A percentile compares a stretch with the other conserved stretches of the same genome.
Evolutionary conservation across 37 sponge, comb jelly and placozoan genomes (phyloP).

Genomic region (Hexactinellida sp.): DNA sequence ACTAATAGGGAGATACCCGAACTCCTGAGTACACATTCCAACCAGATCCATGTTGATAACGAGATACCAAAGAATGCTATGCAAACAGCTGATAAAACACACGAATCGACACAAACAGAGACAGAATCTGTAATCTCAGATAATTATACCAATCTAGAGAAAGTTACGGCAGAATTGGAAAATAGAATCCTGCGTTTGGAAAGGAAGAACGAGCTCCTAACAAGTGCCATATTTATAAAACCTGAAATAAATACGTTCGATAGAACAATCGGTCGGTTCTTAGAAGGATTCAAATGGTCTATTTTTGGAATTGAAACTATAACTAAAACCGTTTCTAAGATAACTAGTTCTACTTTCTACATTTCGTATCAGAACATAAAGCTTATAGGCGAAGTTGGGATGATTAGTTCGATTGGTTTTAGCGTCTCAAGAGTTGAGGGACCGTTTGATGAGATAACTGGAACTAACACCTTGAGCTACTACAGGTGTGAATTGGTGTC

Average conservation of each 20-base stretch:
- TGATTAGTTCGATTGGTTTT: neutral
- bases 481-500: conserved; percentile 1
- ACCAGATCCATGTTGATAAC: neutral
- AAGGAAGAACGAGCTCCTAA: neutral
- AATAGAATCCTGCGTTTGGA: neutral
- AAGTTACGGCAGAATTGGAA: neutral
- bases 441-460: neutral
- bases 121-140: neutral
- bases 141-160: neutral
- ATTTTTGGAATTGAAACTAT: neutral
- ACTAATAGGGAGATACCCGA: neutral
- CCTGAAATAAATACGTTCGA: neutral
- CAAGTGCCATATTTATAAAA: neutral
- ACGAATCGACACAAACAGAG: neutral
- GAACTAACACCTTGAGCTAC: neutral
- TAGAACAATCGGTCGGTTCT: neutral
- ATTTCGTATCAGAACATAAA: neutral
- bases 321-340: neutral
- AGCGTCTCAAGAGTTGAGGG: neutral
- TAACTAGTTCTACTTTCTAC: neutral
- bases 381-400: neutral
- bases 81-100: neutral
- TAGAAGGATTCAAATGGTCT: neutral
- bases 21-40: neutral
- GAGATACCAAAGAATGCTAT: neutral